A percentile compares a stretch with the other conserved stretches of the same genome.
Conservation (phyloP, 2,888 invertebrate genomes). For the Ectemnius continuus region DNA sequence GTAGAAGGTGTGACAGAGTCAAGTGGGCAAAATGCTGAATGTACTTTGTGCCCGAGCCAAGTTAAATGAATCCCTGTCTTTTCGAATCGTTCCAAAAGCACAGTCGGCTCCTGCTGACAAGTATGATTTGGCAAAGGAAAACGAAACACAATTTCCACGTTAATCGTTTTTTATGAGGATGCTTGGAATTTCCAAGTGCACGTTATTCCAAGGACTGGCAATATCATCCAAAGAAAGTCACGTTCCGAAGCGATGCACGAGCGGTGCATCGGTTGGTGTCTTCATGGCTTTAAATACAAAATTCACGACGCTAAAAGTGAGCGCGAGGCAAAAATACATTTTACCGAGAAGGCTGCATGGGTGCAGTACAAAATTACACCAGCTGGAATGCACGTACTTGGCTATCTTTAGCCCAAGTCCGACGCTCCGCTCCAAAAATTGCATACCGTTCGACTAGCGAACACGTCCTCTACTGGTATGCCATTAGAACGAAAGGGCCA, state of each 20-base stretch:
- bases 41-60: slow-evolving; percentile 24
- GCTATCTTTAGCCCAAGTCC: neutral
- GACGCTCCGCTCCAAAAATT: neutral
- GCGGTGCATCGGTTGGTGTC: neutral
- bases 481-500: no score
- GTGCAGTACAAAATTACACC: neutral
- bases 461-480: neutral
- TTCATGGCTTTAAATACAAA: neutral
- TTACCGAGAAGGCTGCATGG: neutral
- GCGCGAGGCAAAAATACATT: neutral
- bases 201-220: no score
- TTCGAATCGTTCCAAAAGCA: neutral
- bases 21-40: slow-evolving; percentile 21
- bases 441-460: neutral
- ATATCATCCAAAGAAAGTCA: no score
- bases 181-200: no score
- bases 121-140: neutral
- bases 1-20: slow-evolving; percentile 38
- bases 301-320: neutral
- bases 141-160: neutral
- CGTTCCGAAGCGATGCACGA: neutral
- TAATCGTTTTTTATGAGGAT: no score
- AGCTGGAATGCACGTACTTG: neutral
- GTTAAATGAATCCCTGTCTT: slow-evolving; percentile 24
- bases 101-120: no score